phyloP scores from a whole-genome alignment of 64 coral and sea anemone species.

The Cladopsammia gracilis region DNA sequence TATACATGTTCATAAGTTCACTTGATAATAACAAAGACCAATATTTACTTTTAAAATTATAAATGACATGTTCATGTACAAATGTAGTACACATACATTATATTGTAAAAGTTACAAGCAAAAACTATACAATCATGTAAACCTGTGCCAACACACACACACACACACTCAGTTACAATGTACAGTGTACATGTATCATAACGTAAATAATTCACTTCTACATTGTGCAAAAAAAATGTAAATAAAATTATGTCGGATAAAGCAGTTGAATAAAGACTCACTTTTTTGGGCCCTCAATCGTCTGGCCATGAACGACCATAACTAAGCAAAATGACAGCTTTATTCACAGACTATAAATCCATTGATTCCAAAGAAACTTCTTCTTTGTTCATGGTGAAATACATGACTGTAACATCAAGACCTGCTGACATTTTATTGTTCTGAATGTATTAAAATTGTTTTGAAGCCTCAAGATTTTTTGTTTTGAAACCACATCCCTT shows the following conservation, averaged over 20 bases:
- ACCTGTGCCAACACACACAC: too few relatives aligned
- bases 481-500: conserved; percentile 5
- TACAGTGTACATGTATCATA: background rate
- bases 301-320: conserved; percentile 42
- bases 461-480: background rate
- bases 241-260: background rate
- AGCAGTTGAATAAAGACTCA: conserved; percentile 10
- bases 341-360: background rate
- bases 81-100: too few relatives aligned
- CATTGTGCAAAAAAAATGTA: too few relatives aligned
- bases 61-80: too few relatives aligned
- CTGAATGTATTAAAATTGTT: conserved; percentile 1
- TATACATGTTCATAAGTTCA: too few relatives aligned
- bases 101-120: background rate
- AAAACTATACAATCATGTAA: too few relatives aligned
- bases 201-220: background rate
- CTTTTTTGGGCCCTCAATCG: background rate
- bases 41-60: too few relatives aligned
- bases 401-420: background rate
- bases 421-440: background rate
- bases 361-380: background rate
- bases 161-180: too few relatives aligned
- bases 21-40: too few relatives aligned
- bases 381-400: background rate
- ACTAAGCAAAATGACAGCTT: background rate